Evolutionary conservation across 2,797 vertebrate genomes (phyloP).

Genomic region (Iguana delicatissima): DNA sequence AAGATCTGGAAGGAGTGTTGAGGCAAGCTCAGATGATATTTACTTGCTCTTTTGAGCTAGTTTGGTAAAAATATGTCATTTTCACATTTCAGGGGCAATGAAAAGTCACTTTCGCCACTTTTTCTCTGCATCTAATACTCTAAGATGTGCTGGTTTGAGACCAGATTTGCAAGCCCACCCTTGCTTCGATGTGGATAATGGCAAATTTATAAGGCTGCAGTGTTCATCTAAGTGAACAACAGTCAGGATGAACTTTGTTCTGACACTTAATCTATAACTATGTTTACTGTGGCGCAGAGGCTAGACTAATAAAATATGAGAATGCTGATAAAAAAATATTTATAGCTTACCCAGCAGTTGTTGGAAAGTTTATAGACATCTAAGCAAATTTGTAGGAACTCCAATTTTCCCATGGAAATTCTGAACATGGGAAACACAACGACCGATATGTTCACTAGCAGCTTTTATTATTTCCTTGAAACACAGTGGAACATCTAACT

Average conservation of each 20-base stretch:
- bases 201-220: constrained; percentile 48
- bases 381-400: constrained; percentile 34
- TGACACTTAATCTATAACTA: constrained; percentile 62
- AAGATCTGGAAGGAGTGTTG: not conserved
- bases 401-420: not conserved
- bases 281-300: constrained; percentile 41
- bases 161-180: fast-evolving
- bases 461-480: too few relatives aligned
- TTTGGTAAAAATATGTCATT: not conserved
- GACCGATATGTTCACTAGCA: too few relatives aligned
- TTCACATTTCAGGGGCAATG: not conserved
- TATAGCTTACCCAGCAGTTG: constrained; percentile 50
- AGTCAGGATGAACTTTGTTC: constrained; percentile 54
- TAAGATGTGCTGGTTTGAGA: fast-evolving
- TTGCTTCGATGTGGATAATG: constrained; percentile 20
- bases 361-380: constrained; percentile 40
- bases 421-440: constrained; percentile 29
- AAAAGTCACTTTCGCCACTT: constrained; percentile 40
- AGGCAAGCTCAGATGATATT: not conserved
- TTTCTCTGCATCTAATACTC: constrained; percentile 16
- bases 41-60: not conserved
- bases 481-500: too few relatives aligned
- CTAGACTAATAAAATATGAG: constrained; percentile 60
- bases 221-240: constrained; percentile 43
- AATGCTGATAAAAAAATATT: constrained; percentile 44